A percentile compares a stretch with the other conserved stretches of the same genome.
These are phyloP conservation scores for Scolopax bukidnonensis DNA, from an alignment of 2,797 vertebrate species.

Conservation along the genomic window DNA sequence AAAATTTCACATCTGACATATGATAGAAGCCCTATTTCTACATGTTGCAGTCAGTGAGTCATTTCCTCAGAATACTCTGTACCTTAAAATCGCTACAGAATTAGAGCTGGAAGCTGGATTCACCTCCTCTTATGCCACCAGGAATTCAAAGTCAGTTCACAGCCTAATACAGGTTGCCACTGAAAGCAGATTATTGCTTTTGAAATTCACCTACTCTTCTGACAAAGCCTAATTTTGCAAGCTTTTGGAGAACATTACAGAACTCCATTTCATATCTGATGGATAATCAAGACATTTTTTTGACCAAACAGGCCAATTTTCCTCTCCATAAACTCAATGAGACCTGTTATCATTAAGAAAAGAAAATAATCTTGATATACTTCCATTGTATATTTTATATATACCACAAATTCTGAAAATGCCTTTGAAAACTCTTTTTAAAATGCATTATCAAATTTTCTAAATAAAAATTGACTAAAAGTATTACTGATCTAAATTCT, in stretches of 20 bases:
- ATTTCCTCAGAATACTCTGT: background rate
- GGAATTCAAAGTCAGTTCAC: background rate
- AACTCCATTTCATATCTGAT: background rate
- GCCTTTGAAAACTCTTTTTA: background rate
- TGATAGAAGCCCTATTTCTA: background rate
- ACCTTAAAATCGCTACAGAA: background rate
- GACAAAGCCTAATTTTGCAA: background rate
- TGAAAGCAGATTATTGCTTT: background rate
- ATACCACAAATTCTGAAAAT: background rate
- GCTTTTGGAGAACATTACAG: background rate
- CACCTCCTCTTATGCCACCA: background rate
- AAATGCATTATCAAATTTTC: background rate
- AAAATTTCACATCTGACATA: background rate
- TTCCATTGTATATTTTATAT: background rate
- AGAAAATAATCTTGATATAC: background rate
- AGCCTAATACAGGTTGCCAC: background rate
- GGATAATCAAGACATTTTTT: background rate
- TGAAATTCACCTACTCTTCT: background rate
- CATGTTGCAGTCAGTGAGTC: rapidly evolving
- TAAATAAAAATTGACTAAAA: background rate
- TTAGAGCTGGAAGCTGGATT: background rate
- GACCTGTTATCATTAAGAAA: background rate
- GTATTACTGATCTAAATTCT: background rate
- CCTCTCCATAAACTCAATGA: background rate
- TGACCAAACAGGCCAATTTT: constrained; percentile 4